These are phyloP conservation scores for Pyrrhia umbra DNA, from an alignment of 2,888 invertebrate species.

Conservation along the genomic window DNA sequence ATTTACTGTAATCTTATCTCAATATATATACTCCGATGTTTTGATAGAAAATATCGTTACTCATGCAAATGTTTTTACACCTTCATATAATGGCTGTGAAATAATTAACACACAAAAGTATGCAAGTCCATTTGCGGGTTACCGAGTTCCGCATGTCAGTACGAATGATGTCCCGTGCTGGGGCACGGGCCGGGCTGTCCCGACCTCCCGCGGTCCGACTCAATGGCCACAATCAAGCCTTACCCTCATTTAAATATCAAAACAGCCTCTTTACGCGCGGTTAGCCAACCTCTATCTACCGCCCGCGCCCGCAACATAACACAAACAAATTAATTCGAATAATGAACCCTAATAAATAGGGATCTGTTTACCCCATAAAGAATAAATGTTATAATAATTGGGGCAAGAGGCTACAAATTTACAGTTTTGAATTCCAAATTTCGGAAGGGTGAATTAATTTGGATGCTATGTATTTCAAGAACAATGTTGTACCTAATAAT, in stretches of 20 bases:
- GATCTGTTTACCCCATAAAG: conserved; percentile 89
- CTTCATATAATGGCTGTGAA: conserved; percentile 22
- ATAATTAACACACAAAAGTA: conserved; percentile 55
- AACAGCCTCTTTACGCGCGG: conserved; percentile 84
- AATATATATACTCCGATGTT: too few relatives aligned
- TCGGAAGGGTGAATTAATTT: conserved; percentile 87
- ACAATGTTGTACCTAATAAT: conserved; percentile 72
- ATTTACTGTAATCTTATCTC: too few relatives aligned
- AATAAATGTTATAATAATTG: conserved; percentile 89
- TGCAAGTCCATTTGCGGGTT: conserved; percentile 38
- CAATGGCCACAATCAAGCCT: conserved; percentile 83
- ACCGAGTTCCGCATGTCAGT: conserved; percentile 1
- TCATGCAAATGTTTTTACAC: conserved; percentile 1
- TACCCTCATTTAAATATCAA: conserved; percentile 89
- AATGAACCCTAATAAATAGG: conserved; percentile 89
- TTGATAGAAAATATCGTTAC: background rate
- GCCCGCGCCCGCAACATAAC: conserved; percentile 83
- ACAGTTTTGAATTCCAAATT: conserved; percentile 85
- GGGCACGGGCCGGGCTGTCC: conserved; percentile 16
- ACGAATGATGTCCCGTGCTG: conserved; percentile 14
- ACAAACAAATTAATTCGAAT: conserved; percentile 90
- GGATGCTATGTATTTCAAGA: conserved; percentile 70
- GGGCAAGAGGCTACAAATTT: conserved; percentile 85
- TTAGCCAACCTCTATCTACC: conserved; percentile 74
- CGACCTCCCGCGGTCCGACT: conserved; percentile 69